phyloP scores from a whole-genome alignment of 2,113 vertebrate genomes.

The Sinocyclocheilus grahami region DNA sequence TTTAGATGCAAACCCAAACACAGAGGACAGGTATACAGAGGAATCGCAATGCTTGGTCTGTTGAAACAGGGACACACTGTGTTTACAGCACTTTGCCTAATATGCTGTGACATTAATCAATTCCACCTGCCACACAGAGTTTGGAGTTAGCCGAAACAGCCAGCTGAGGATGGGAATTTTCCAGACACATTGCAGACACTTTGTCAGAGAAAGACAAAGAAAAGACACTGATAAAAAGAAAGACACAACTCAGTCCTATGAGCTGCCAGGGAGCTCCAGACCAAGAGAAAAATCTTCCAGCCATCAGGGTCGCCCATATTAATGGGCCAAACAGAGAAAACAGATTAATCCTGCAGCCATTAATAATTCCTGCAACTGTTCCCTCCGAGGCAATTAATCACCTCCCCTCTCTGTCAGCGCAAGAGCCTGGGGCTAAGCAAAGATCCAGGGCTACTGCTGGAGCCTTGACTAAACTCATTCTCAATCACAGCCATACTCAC shows the following conservation, averaged over 20 bases:
- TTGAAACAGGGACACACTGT: conserved; percentile 54
- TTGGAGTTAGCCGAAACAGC: conserved; percentile 50
- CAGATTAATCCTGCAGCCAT: conserved; percentile 59
- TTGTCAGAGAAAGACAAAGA: conserved; percentile 9
- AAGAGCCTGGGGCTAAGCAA: conserved; percentile 53
- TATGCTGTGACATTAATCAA: conserved; percentile 54
- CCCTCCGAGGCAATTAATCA: conserved; percentile 66
- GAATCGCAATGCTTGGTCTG: conserved; percentile 35
- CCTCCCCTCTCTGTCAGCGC: conserved; percentile 54
- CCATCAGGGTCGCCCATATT: conserved; percentile 56
- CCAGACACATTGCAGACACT: not conserved
- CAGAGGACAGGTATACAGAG: conserved; percentile 62
- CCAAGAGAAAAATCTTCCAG: conserved; percentile 51
- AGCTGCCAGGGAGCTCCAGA: conserved; percentile 41
- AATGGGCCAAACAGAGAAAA: conserved; percentile 63
- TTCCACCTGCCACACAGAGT: conserved; percentile 59
- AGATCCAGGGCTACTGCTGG: conserved; percentile 43
- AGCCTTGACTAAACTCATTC: conserved; percentile 42
- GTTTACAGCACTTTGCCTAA: conserved; percentile 50
- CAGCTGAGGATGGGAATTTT: conserved; percentile 43
- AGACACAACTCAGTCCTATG: not conserved
- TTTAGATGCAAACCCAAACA: conserved; percentile 65
- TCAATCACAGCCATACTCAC: conserved; percentile 26
- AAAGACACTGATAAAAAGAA: conserved; percentile 35
- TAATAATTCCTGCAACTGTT: conserved; percentile 65